Evolutionary conservation across 2,113 vertebrate genomes (phyloP), one percentile per base, ranked within the genome.

Genomic region (Prochilodus magdalenae): DNA sequence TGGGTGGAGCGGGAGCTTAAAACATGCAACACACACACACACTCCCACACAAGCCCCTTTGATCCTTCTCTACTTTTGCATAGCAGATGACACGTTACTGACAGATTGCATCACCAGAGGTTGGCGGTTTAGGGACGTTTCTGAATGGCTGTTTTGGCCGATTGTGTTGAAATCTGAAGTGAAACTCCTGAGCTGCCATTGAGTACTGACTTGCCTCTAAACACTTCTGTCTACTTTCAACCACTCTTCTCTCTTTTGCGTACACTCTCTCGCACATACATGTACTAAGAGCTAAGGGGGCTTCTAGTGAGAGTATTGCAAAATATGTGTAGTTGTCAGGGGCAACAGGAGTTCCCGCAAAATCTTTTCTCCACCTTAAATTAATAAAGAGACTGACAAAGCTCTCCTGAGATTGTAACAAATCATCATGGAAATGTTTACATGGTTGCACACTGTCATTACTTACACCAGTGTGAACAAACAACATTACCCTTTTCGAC

Each of bases 21-120:
- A 67, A 14, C 26, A 55, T 70, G 73, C 51, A 29, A 51, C 14
- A 33, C 59, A 53, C 51, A 53, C 51, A 22, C 11, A 2, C 33
- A 36, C 49, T 18, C 27, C 14, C 74, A 63, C 59, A 24, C 57
- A 60, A 22, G 36, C n/a, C 8, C 14, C 62, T 82, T 75, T 67
- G 60, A 75, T 82, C 80, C 73, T 40, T n/a, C 47, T 22, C 49
- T n/a, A 20, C 27, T 63, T 59, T 67, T 67, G 30, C 65, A 75
- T 65, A 29, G 59, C 51, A 60, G 51, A 51, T 44, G 83, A 71
- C 72, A 27, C 4, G 40, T 62, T 80, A 49, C 63, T 63, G 65
- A 75, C 71, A 30, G 30, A 51, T 51, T 74, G 76, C 40, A 75
- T 62, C 29, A 75, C 24, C 65, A 81, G 66, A 63, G 24, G 69